Evolutionary conservation across 2,797 vertebrate genomes (phyloP).

Genomic region (Philypnodon macrostomus): DNA sequence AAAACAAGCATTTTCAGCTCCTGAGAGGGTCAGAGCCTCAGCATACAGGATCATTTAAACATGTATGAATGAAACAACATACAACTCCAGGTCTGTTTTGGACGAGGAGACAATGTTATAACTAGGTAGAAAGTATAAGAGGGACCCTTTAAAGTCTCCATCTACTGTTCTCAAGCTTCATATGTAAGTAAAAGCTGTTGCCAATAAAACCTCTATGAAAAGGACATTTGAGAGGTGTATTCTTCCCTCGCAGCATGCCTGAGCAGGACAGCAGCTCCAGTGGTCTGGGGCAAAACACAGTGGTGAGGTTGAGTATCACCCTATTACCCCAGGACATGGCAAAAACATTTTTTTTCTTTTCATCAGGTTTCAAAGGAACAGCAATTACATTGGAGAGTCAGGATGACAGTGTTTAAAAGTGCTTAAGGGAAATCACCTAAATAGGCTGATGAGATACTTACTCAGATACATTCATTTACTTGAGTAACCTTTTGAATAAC

Average conservation of each 20-base stretch:
- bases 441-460: no score
- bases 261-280: slow-evolving; percentile 43
- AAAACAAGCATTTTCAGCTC: no score
- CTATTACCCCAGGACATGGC: slow-evolving; percentile 61
- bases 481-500: no score
- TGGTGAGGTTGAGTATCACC: slow-evolving; percentile 57
- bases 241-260: slow-evolving; percentile 59
- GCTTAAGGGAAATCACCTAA: slow-evolving; percentile 37
- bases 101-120: no score
- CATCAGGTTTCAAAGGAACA: slow-evolving; percentile 73
- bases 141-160: slow-evolving; percentile 3
- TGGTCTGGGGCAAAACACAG: slow-evolving; percentile 30
- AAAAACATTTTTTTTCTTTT: slow-evolving; percentile 69
- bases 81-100: no score
- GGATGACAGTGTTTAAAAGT: slow-evolving; percentile 53
- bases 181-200: slow-evolving; percentile 67
- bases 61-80: no score
- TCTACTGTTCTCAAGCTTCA: slow-evolving; percentile 50
- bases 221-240: slow-evolving; percentile 67
- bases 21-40: no score
- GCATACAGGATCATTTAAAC: no score
- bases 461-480: no score
- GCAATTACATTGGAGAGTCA: slow-evolving; percentile 71
- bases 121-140: no score
- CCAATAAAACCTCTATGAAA: slow-evolving; percentile 75